phyloP scores from a whole-genome alignment of 2,113 vertebrate species.

The Xenus cinereus region DNA sequence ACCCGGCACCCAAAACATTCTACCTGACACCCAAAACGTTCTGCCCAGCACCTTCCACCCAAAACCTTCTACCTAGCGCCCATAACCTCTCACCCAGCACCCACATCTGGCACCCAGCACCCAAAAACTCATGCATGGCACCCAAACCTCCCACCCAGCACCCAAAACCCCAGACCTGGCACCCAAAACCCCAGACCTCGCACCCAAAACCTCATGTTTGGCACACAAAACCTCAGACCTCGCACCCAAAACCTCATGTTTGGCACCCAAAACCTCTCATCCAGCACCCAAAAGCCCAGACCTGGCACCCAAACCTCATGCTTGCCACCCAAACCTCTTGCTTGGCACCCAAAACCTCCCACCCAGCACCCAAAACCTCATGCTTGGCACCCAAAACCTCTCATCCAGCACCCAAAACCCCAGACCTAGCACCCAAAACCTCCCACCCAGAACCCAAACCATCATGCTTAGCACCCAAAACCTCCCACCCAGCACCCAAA shows the following conservation, averaged over 20 bases:
- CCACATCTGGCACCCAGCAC: background rate
- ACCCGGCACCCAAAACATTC: background rate
- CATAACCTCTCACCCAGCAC: background rate
- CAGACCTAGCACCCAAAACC: background rate
- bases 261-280: no score
- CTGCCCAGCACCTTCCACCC: background rate
- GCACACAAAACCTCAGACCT: no score
- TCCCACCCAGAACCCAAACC: accelerated
- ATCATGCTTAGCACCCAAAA: background rate
- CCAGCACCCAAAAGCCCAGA: background rate
- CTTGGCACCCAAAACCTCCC: no score
- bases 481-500: background rate
- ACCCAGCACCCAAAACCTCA: background rate
- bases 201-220: background rate
- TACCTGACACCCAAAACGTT: no score
- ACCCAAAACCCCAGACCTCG: no score
- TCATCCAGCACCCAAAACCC: background rate
- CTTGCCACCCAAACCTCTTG: background rate
- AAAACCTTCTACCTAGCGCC: accelerated
- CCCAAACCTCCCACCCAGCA: no score
- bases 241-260: background rate
- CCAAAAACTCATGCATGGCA: no score
- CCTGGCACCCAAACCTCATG: no score
- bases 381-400: background rate
- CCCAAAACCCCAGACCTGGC: background rate